Conservation (phyloP, 2,113 vertebrate genomes). For the Megaceryle torquata region DNA sequence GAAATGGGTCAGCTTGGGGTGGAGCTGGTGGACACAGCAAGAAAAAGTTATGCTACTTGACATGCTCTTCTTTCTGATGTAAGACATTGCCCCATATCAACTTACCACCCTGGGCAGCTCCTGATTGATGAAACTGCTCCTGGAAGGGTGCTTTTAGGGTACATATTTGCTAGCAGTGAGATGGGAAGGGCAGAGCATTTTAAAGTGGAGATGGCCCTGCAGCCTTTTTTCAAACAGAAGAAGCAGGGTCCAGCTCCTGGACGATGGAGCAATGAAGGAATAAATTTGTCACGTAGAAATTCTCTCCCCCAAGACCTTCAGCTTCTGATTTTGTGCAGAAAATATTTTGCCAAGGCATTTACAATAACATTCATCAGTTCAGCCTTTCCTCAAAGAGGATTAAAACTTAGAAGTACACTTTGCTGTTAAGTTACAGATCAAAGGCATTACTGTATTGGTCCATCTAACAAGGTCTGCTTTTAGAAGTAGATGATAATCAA, state of each 20-base stretch:
- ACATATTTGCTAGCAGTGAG: neutral
- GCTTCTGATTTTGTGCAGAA: neutral
- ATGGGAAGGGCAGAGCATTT: neutral
- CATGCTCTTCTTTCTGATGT: neutral
- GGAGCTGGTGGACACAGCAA: neutral
- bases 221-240: neutral
- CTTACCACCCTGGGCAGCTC: neutral
- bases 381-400: neutral
- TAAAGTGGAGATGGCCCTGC: fast-evolving
- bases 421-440: neutral
- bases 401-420: neutral
- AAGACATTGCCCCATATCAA: neutral
- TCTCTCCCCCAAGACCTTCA: neutral
- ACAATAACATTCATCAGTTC: neutral
- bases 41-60: neutral
- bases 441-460: neutral
- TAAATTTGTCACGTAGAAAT: neutral
- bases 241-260: neutral
- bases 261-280: neutral
- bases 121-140: neutral
- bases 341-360: neutral
- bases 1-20: neutral
- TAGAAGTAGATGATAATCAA: neutral
- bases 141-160: neutral
- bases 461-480: neutral